These are phyloP conservation scores for Oreortyx pictus DNA, from an alignment of 2,797 vertebrate genomes.

Conservation along the genomic window DNA sequence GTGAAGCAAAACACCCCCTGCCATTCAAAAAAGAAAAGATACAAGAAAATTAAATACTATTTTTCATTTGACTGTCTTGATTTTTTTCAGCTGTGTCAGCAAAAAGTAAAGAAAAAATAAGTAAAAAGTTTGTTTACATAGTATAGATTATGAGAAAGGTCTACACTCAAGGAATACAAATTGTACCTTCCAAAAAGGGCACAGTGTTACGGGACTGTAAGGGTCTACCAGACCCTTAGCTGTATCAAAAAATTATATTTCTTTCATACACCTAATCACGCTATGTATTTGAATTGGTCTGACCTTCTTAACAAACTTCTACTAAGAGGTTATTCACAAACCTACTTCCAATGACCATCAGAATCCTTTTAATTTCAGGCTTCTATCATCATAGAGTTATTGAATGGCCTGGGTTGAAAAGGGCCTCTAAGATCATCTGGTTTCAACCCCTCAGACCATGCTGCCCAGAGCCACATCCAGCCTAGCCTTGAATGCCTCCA, in stretches of 20 bases:
- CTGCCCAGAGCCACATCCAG: no score
- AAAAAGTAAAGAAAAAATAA: not conserved
- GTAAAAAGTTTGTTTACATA: not conserved
- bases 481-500: no score
- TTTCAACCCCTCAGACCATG: no score
- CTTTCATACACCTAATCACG: not conserved
- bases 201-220: not conserved
- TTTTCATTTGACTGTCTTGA: not conserved
- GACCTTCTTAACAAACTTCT: not conserved
- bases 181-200: not conserved
- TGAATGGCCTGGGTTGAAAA: no score
- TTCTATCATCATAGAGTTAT: not conserved
- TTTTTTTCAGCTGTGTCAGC: not conserved
- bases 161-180: not conserved
- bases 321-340: not conserved
- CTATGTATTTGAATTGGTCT: not conserved
- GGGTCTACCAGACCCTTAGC: not conserved
- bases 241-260: not conserved
- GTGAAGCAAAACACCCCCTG: not conserved
- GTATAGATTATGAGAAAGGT: not conserved
- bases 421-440: no score
- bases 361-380: not conserved
- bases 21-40: fast-evolving
- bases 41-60: not conserved
- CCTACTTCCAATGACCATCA: not conserved